Percentiles rank a stretch among this genome's conserved stretches.
phyloP scores from a whole-genome alignment of 2,888 invertebrate species.

The Cosmia pyralina region DNA sequence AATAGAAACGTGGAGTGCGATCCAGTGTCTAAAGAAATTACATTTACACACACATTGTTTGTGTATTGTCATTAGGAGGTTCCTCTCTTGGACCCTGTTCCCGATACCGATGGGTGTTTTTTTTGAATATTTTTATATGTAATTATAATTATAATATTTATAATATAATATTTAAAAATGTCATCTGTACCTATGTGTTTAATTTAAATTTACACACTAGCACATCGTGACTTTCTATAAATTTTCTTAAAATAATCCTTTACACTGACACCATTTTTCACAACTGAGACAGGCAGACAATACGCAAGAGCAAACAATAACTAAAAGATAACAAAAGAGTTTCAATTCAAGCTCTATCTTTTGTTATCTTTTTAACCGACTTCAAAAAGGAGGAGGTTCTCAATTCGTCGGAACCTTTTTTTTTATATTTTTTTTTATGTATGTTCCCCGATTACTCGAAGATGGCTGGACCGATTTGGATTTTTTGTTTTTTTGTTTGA shows the following conservation, averaged over 20 bases:
- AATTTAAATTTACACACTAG: too few relatives aligned
- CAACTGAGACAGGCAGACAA: conserved; percentile 28
- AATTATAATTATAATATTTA: too few relatives aligned
- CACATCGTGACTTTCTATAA: not conserved
- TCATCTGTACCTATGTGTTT: not conserved
- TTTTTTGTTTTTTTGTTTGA: too few relatives aligned
- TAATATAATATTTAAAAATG: not conserved
- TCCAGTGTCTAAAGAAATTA: too few relatives aligned
- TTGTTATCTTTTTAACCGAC: conserved; percentile 43
- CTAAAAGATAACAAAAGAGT: conserved; percentile 34
- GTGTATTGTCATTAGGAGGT: too few relatives aligned
- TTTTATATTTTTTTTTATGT: too few relatives aligned
- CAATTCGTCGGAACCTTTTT: too few relatives aligned
- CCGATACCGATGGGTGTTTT: not conserved
- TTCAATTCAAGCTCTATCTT: conserved; percentile 14
- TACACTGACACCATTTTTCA: conserved; percentile 22
- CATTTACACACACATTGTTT: too few relatives aligned
- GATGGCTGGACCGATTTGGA: too few relatives aligned
- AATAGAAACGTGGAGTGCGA: too few relatives aligned
- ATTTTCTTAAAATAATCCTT: conserved; percentile 7
- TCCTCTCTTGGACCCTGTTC: not conserved
- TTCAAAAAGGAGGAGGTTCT: too few relatives aligned
- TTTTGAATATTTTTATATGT: not conserved
- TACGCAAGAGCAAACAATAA: conserved; percentile 26
- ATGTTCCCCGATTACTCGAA: too few relatives aligned